phyloP scores from a whole-genome alignment of 2,888 invertebrate species.

The Iselma pallidipennis region DNA sequence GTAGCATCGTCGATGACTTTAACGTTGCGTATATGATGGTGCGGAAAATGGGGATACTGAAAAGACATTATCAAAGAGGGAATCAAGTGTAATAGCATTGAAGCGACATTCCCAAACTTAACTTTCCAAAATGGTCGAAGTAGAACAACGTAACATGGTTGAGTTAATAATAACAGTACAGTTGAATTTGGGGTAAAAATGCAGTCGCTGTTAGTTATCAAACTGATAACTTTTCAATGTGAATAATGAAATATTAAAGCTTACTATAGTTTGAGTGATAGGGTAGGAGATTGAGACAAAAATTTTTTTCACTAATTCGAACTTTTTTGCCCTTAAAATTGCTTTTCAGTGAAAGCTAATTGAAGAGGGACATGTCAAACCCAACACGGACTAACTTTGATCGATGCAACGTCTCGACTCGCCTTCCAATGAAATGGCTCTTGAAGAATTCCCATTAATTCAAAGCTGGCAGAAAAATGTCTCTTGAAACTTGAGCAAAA shows the following conservation, averaged over 20 bases:
- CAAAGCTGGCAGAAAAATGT: conserved; percentile 25
- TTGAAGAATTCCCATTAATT: conserved; percentile 26
- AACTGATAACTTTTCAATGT: too few relatives aligned
- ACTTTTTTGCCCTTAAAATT: conserved; percentile 6
- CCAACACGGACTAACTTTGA: conserved; percentile 19
- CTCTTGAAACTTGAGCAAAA: conserved; percentile 3
- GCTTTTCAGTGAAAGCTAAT: conserved; percentile 12
- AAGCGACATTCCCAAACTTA: conserved; percentile 33
- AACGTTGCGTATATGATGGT: conserved; percentile 19
- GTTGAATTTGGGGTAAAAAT: too few relatives aligned
- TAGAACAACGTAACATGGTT: conserved; percentile 33
- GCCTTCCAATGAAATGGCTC: background rate
- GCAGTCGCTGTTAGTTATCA: too few relatives aligned
- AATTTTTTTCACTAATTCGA: background rate
- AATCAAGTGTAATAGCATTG: conserved; percentile 33
- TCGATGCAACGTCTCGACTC: conserved; percentile 14
- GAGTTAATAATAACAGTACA: conserved; percentile 36
- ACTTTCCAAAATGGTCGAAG: conserved; percentile 37
- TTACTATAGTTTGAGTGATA: too few relatives aligned
- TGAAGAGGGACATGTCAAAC: conserved; percentile 14
- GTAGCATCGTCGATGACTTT: background rate
- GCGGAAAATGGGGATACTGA: conserved; percentile 7
- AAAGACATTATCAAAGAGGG: conserved; percentile 27
- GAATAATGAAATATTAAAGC: too few relatives aligned
- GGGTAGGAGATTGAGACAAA: too few relatives aligned